phyloP scores from a whole-genome alignment of 2,797 vertebrate species.

The Pangasius djambal region DNA sequence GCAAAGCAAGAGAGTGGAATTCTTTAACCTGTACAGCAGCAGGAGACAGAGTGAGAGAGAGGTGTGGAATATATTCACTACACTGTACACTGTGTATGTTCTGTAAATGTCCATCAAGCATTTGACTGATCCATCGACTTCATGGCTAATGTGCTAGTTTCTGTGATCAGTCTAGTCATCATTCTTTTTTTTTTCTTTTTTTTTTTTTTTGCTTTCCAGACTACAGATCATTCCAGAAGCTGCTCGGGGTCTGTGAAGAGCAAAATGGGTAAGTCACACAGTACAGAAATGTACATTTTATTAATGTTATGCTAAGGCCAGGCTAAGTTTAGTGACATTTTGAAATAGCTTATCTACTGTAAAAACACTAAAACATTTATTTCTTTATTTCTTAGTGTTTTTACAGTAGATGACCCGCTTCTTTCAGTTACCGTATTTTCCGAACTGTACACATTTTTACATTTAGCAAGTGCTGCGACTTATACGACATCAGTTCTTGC shows the following conservation, averaged over 20 bases:
- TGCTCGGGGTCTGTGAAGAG: conserved; percentile 69
- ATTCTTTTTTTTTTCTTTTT: neutral
- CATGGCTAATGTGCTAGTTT: neutral
- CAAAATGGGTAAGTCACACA: conserved; percentile 72
- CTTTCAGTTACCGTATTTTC: too few species aligned
- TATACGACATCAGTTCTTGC: too few species aligned
- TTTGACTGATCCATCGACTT: neutral
- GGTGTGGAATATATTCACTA: neutral
- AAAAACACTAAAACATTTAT: too few species aligned
- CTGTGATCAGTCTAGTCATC: neutral
- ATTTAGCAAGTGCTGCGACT: too few species aligned
- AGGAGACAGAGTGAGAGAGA: conserved; percentile 28
- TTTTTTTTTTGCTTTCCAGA: conserved; percentile 62
- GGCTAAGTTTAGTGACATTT: neutral
- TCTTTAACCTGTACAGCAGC: conserved; percentile 27
- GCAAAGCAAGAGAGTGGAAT: neutral
- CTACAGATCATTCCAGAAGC: conserved; percentile 68
- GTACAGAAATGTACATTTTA: neutral
- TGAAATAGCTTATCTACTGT: too few species aligned
- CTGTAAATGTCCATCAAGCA: neutral
- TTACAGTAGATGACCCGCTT: too few species aligned
- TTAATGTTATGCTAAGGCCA: neutral
- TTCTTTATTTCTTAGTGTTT: too few species aligned
- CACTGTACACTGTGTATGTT: neutral
- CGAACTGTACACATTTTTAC: too few species aligned